Conservation (phyloP, 1,140 invertebrate species). For the Brachionus sp. region DNA sequence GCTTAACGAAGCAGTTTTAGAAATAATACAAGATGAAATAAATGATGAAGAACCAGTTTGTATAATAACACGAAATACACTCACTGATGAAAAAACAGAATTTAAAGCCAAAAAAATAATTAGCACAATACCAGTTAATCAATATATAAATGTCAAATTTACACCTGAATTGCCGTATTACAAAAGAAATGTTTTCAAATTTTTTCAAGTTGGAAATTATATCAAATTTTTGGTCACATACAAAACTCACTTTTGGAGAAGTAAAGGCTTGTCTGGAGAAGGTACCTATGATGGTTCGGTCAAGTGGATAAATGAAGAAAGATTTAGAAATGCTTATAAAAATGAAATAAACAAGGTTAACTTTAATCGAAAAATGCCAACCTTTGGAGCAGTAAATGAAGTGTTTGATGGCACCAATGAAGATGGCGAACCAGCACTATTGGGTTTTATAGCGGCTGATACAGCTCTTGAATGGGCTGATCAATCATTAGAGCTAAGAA, state of each 20-base stretch:
- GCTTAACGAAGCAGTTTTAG: conserved; percentile 53
- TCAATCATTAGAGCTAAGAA: conserved; percentile 49
- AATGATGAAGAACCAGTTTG: conserved; percentile 48
- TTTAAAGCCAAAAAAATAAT: conserved; percentile 9
- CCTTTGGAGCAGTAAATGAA: conserved; percentile 53
- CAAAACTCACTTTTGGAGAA: conserved; percentile 59
- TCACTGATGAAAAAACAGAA: neutral
- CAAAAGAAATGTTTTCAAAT: conserved; percentile 52
- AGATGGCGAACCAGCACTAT: conserved; percentile 56
- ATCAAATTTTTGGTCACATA: conserved; percentile 60
- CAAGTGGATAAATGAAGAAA: conserved; percentile 3
- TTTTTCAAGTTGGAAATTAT: conserved; percentile 56
- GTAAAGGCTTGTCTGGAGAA: conserved; percentile 58
- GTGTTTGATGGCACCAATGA: conserved; percentile 59
- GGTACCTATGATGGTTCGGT: conserved; percentile 56
- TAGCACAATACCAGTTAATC: conserved; percentile 46
- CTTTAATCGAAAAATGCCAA: conserved; percentile 43
- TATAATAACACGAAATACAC: conserved; percentile 1
- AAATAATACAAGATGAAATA: conserved; percentile 52
- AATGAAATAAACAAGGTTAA: conserved; percentile 33
- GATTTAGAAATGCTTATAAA: conserved; percentile 3
- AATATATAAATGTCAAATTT: conserved; percentile 54
- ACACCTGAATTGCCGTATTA: conserved; percentile 52
- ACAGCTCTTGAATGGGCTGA: conserved; percentile 51
- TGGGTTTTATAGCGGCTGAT: conserved; percentile 59